Evolutionary conservation across 1,140 invertebrate species (phyloP).

Genomic region (Megathymus violae): DNA sequence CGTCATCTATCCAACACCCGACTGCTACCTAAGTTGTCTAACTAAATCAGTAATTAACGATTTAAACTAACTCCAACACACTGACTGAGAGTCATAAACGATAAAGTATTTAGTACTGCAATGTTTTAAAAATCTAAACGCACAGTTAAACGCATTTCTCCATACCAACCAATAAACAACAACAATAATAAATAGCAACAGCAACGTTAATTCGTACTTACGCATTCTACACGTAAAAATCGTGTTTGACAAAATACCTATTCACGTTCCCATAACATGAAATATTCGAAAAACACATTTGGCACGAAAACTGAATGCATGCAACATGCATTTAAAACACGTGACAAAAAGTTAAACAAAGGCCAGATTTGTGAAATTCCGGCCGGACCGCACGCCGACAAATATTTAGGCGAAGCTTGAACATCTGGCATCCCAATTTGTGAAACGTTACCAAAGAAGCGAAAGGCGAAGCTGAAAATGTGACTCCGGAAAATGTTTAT

Average conservation of each 20-base stretch:
- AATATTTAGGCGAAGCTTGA: conserved; percentile 16
- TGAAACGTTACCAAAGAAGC: conserved; percentile 12
- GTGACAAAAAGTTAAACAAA: conserved; percentile 26
- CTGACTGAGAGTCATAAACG: too few relatives aligned
- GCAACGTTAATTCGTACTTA: background rate
- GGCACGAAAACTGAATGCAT: conserved; percentile 6
- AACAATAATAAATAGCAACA: too few relatives aligned
- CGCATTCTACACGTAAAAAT: background rate
- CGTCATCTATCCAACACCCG: too few relatives aligned
- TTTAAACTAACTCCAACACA: too few relatives aligned
- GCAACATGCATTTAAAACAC: conserved; percentile 24
- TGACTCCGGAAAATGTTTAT: background rate
- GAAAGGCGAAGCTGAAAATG: conserved; percentile 15
- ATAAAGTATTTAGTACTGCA: too few relatives aligned
- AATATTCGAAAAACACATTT: conserved; percentile 26
- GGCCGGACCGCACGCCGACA: conserved; percentile 17
- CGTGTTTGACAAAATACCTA: conserved; percentile 4
- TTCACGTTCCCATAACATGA: conserved; percentile 1
- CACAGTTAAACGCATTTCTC: too few relatives aligned
- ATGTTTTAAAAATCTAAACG: too few relatives aligned
- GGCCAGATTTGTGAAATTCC: conserved; percentile 33
- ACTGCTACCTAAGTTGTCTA: too few relatives aligned
- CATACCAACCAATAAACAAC: too few relatives aligned
- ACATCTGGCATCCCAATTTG: conserved; percentile 35
- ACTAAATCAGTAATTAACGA: too few relatives aligned